Evolutionary conservation across 2,797 vertebrate species (phyloP), one percentile per base, ranked within the genome.

Genomic region (Pogoniulus pusillus): DNA sequence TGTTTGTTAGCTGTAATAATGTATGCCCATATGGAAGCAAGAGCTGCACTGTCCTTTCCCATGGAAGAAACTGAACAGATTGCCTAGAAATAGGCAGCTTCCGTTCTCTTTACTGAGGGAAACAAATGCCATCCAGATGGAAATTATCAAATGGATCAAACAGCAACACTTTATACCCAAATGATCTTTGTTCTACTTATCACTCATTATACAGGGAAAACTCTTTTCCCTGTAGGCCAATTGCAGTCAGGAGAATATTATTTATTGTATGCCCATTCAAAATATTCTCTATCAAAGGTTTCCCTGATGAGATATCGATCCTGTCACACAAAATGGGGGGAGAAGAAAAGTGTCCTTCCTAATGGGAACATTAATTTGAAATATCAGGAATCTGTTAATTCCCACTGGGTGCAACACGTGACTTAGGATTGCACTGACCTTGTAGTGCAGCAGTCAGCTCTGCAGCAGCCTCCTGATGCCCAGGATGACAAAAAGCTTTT

Each of bases 51-150:
- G 63, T 60, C 69, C 82, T 90, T 88, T 89, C 76, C 57, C 8
- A 5, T 49, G n/a, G 81, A 88, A 90, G 39, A 85, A 94, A 81
- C 22, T 18, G 86, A 94, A 94, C 91, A 95, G 88, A 94, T 93
- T 96, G 93, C 75, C 62, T 63, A 85, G 72, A 95, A 94, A 91
- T 85, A 90, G 72, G 60, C 88, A 93, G 76, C 55, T 87, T 55
- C 37, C 2, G 2, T 93, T 95, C 86, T 59, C 39, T 65, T 83
- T 63, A 72, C 65, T 37, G 26, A 81, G 49, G 53, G 43, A 91
- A 89, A 63, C 10, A 93, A 95, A 89, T 87, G 76, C 35, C 70
- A 89, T 83, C 91, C 95, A 96, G 93, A 96, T 95, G 93, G 91
- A 96, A 95, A 89, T 90, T 82, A 88, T 87, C 69, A 91, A 94